A percentile compares a stretch with the other conserved stretches of the same genome.
Conservation (phyloP, 2,797 vertebrate genomes). For the Paramormyrops hopkinsi region DNA sequence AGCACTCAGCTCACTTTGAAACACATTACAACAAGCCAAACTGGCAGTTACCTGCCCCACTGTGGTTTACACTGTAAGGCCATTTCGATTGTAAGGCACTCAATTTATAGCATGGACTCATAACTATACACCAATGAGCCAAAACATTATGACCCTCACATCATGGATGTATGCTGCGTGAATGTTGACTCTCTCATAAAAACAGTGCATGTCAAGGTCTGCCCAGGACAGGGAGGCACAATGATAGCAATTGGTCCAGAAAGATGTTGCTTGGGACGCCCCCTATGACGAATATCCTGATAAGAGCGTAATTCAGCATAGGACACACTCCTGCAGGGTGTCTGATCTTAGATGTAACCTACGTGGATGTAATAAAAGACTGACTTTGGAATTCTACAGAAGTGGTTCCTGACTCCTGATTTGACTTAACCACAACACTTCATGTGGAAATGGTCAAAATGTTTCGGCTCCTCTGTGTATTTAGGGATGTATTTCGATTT, state of each 20-base stretch:
- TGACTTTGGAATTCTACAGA: neutral
- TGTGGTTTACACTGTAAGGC: neutral
- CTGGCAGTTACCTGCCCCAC: neutral
- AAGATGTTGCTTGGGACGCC: neutral
- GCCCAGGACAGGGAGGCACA: neutral
- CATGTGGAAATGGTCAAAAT: neutral
- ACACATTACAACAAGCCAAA: neutral
- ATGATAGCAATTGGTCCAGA: neutral
- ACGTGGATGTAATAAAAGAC: neutral
- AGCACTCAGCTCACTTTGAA: neutral
- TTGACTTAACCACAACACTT: neutral
- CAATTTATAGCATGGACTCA: neutral
- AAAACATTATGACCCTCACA: neutral
- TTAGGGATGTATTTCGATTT: neutral
- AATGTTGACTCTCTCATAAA: neutral
- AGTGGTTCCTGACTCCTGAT: neutral
- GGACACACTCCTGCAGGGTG: neutral
- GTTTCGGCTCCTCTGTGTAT: neutral
- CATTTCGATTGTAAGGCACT: neutral
- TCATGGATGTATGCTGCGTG: neutral
- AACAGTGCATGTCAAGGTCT: neutral
- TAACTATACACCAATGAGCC: neutral
- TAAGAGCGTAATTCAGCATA: neutral
- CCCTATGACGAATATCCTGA: neutral
- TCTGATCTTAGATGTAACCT: neutral